Evolutionary conservation across 2,797 vertebrate genomes (phyloP), one percentile per base, ranked within the genome.

Genomic region (Merluccius polli): DNA sequence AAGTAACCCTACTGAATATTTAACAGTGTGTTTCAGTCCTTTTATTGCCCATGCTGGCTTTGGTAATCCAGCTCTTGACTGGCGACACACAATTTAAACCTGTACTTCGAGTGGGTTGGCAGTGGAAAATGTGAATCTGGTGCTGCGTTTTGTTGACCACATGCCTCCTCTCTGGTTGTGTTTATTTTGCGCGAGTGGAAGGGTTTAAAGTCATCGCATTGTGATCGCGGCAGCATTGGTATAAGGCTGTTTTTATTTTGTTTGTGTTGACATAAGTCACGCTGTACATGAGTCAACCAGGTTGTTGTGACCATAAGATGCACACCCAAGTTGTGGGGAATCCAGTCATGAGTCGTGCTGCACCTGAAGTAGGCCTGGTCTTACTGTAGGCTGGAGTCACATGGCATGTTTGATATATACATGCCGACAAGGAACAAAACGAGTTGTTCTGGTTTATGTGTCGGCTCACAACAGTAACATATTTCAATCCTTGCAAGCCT

Each of bases 1-100:
- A 87, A 89, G 81, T 77, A 31, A 70, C 36, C 75, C 78, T 75
- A 77, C 67, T 90, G 81, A 90, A 88, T 90, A 88, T 89, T 88
- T 83, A 90, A 44, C 76, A 0, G 81, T 24, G 3, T 73, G 73
- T 81, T 70, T 75, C 70, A 36, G 79, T 13, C 75, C 70, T 77
- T 73, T 85, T 73, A 83, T 72, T 9, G 79, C 75, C 73, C 63
- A 52, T 73, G 72, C 0, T n/a, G 65, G 75, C 70, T 74, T 71
- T 30, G 21, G 74, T 27, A 52, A 30, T 36, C 33, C 0, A n/a
- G 72, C 75, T 71, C 77, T 85, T 84, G 79, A 77, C 79, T 78
- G 80, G 77, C 78, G 70, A 85, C 69, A 71, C 79, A 71, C 18
- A 27, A 71, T 63, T 44, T 41, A 24, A 83, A 68, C 38, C 31